Base-by-base conservation (phyloP, 2,113 vertebrate species). In the Tichodroma muraria region DNA sequence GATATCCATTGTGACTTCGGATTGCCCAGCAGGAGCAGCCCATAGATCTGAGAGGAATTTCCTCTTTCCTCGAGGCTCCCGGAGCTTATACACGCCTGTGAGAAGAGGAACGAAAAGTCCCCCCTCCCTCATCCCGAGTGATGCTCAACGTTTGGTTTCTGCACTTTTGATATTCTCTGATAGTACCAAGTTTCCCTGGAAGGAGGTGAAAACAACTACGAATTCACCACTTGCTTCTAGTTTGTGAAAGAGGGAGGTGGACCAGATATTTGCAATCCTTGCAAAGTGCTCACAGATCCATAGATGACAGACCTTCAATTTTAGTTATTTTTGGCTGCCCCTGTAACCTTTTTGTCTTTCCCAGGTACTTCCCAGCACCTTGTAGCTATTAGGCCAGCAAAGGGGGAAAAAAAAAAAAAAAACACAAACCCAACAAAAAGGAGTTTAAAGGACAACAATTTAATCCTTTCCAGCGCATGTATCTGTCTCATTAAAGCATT, bases 401-500 rank as follows among this genome's bases (percentile, higher is more conserved):
- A 75, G 57, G 17, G 17, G 15, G 6, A 13, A 5, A 4, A 28
- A 24, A 19, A 24, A 22, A 31, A 17, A 10, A 27, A 4, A 8
- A 9, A 23, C n/a, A 28, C 13, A 4, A 19, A 15, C 7, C 79
- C 76, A 25, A 42, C 82, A 80, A 56, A 83, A 85, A 25, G 5
- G 18, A 81, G 90, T 89, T 85, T 86, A 93, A 95, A 94, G 80
- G 89, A 94, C 87, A 89, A 96, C 93, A 95, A 91, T 95, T 94
- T 96, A 95, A 97, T 95, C 92, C 92, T 96, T 97, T 96, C 93
- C 95, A 97, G 97, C 3, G 70, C 87, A 85, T 93, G 82, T 96
- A 91, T 97, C 96, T 94, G 89, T 93, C 95, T 97, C 97, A 97
- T 96, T 96, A 96, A 97, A 97, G 95, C 92, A 96, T 97, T 97